Evolutionary conservation across 2,797 vertebrate genomes (phyloP).

Genomic region (Propithecus deckenii): DNA sequence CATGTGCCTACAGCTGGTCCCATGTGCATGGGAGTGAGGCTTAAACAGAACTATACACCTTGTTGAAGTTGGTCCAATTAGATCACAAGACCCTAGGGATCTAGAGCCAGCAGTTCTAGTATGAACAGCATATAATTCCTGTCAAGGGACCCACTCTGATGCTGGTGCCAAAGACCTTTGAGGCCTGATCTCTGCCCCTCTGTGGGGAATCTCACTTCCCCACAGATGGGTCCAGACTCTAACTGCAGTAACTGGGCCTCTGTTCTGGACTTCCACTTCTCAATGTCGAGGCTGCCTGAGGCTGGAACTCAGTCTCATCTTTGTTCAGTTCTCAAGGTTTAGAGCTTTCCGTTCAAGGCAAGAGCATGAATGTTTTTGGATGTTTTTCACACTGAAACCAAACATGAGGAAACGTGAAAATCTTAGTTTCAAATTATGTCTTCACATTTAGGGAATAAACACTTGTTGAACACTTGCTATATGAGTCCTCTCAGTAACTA

Average conservation of each 20-base stretch:
- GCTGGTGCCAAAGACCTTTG: background rate
- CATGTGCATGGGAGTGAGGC: background rate
- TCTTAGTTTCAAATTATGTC: background rate
- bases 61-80: background rate
- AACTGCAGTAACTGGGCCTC: too few relatives aligned
- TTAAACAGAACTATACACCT: background rate
- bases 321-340: background rate
- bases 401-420: slow-evolving; percentile 20
- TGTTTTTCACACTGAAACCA: slow-evolving; percentile 24
- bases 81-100: background rate
- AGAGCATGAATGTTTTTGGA: background rate
- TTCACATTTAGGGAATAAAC: slow-evolving; percentile 15
- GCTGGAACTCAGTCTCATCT: background rate
- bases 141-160: background rate
- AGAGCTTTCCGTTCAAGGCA: background rate
- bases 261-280: background rate
- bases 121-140: background rate
- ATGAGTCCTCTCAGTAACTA: background rate
- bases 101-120: background rate
- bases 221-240: background rate
- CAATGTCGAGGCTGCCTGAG: background rate
- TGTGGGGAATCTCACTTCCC: background rate
- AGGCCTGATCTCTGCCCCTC: background rate
- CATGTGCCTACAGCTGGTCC: background rate
- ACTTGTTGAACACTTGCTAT: background rate